phyloP scores from a whole-genome alignment of 2,888 invertebrate species.

The Abrostola triplasia region DNA sequence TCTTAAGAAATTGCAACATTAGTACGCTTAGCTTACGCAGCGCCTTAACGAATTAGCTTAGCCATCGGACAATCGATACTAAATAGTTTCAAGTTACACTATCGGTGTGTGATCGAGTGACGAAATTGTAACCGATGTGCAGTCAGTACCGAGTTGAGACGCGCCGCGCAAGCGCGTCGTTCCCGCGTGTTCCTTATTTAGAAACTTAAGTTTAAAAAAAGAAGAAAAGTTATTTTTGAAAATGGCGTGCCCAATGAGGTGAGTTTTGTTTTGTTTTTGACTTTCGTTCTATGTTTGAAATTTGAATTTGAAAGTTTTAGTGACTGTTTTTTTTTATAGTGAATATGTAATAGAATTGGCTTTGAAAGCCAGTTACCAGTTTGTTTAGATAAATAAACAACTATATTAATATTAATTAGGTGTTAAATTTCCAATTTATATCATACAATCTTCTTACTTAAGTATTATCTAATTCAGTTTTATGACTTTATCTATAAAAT shows the following conservation, averaged over 20 bases:
- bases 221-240: slow-evolving; percentile 32
- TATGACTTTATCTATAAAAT: not conserved
- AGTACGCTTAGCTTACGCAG: slow-evolving; percentile 22
- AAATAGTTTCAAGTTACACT: slow-evolving; percentile 65
- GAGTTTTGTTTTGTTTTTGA: slow-evolving; percentile 42
- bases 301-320: too few relatives aligned
- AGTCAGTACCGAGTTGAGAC: slow-evolving; percentile 64
- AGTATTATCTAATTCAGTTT: not conserved
- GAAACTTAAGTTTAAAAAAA: slow-evolving; percentile 17
- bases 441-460: not conserved
- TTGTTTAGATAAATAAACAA: too few relatives aligned
- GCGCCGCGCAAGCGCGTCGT: slow-evolving; percentile 65
- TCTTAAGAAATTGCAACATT: not conserved
- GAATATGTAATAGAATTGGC: too few relatives aligned
- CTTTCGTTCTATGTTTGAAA: not conserved
- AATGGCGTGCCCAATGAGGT: slow-evolving; percentile 86
- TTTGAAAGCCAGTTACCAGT: too few relatives aligned
- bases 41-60: slow-evolving; percentile 32
- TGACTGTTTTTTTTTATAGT: too few relatives aligned
- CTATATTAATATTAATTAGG: too few relatives aligned
- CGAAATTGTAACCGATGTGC: slow-evolving; percentile 63
- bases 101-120: slow-evolving; percentile 63
- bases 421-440: too few relatives aligned
- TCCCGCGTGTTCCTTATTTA: slow-evolving; percentile 45
- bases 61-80: slow-evolving; percentile 51